These are phyloP conservation scores for Ptilonorhynchus violaceus DNA, from an alignment of 2,113 vertebrate genomes.

Conservation along the genomic window DNA sequence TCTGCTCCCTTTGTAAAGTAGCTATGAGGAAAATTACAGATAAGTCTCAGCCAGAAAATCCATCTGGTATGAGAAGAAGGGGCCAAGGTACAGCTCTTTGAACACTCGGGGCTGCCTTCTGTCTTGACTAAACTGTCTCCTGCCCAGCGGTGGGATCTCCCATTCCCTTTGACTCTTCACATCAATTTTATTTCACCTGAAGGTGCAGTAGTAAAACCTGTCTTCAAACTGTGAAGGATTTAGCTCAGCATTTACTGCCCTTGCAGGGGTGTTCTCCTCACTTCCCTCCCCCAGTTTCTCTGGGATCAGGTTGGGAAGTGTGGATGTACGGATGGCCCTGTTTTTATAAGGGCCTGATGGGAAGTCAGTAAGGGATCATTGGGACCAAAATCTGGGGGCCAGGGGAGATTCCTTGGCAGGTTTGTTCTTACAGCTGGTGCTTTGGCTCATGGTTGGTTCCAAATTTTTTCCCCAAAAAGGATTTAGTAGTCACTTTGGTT, in stretches of 20 bases:
- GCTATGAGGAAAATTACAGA: slow-evolving; percentile 55
- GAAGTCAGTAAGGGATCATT: neutral
- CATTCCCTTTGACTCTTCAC: neutral
- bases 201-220: neutral
- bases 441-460: neutral
- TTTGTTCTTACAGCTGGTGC: neutral
- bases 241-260: accelerated
- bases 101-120: slow-evolving; percentile 34
- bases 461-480: accelerated
- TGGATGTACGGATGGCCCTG: too few species aligned
- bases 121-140: slow-evolving; percentile 1
- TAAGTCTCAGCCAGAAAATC: slow-evolving; percentile 58
- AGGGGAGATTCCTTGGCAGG: neutral
- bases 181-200: neutral
- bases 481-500: neutral
- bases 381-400: neutral
- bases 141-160: neutral
- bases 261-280: neutral
- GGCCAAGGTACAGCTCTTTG: slow-evolving; percentile 60
- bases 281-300: neutral
- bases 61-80: slow-evolving; percentile 59
- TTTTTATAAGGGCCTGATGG: neutral
- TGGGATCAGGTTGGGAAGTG: accelerated
- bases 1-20: slow-evolving; percentile 53
- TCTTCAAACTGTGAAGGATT: neutral